phyloP scores from a whole-genome alignment of 2,113 vertebrate genomes.

The Theristicus caerulescens region DNA sequence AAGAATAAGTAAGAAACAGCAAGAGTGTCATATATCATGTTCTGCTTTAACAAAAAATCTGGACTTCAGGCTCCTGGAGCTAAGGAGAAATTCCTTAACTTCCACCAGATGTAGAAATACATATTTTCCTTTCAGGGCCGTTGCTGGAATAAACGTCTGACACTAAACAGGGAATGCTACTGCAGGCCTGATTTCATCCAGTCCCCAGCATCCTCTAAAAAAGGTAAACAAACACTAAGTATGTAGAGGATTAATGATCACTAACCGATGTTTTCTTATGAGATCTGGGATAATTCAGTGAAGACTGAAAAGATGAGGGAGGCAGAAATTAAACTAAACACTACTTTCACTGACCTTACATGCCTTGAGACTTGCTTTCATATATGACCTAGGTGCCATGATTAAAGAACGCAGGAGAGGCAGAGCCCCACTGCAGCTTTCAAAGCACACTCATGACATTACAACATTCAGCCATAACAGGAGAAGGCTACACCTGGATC shows the following conservation, averaged over 20 bases:
- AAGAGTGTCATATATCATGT: not conserved
- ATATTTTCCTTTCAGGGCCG: not conserved
- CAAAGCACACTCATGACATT: not conserved
- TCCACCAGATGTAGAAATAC: slow-evolving; percentile 27
- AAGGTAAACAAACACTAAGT: not conserved
- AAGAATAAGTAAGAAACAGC: not conserved
- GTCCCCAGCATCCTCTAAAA: not conserved
- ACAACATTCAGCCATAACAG: not conserved
- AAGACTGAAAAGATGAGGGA: not conserved
- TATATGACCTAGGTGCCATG: not conserved
- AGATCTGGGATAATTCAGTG: not conserved
- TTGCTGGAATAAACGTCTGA: not conserved
- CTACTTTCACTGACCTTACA: not conserved
- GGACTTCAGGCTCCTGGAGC: not conserved
- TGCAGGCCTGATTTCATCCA: not conserved
- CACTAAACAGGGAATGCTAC: not conserved
- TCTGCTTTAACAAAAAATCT: not conserved
- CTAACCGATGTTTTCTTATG: not conserved
- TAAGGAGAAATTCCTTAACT: slow-evolving; percentile 34
- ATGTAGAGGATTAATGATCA: not conserved
- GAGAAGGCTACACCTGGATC: not conserved
- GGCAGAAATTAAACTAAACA: slow-evolving; percentile 8
- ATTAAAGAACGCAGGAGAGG: not conserved
- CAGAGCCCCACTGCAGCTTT: not conserved
- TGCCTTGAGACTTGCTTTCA: not conserved